phyloP scores from a whole-genome alignment of 2,113 vertebrate species.

The Ailurus styani region DNA sequence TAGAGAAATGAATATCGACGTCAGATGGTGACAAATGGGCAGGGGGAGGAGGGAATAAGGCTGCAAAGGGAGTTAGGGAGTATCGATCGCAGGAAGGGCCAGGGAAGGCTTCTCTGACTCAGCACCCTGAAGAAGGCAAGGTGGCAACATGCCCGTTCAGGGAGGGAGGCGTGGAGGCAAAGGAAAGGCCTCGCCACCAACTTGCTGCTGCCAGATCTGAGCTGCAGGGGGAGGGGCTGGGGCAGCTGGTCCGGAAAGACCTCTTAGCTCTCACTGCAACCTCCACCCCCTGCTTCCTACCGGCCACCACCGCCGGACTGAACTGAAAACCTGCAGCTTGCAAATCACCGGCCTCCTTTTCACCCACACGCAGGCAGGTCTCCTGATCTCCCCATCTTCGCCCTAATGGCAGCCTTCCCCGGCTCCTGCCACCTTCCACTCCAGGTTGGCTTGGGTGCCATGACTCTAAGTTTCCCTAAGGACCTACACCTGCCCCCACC shows the following conservation, averaged over 20 bases:
- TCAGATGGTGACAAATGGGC: background rate
- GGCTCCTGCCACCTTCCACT: background rate
- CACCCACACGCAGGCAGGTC: background rate
- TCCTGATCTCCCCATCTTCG: background rate
- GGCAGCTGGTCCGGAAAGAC: background rate
- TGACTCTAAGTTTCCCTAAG: background rate
- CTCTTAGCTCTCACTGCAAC: fast-evolving
- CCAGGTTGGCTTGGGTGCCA: background rate
- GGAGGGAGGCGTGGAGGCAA: background rate
- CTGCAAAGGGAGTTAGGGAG: background rate
- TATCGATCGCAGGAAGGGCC: fast-evolving
- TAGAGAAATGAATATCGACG: background rate
- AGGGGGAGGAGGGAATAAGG: fast-evolving
- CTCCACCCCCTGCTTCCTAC: background rate
- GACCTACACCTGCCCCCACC: fast-evolving
- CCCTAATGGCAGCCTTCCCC: background rate
- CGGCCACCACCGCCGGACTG: background rate
- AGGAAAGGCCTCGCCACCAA: background rate
- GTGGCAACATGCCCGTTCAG: background rate
- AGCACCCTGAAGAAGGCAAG: background rate
- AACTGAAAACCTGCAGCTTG: background rate
- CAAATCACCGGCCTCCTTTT: background rate
- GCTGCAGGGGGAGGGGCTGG: background rate
- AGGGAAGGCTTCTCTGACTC: background rate
- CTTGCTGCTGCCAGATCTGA: background rate